Percentiles rank a stretch among this genome's conserved stretches.
Conservation (phyloP, 2,797 vertebrate species). For the Babyrousa celebensis region DNA sequence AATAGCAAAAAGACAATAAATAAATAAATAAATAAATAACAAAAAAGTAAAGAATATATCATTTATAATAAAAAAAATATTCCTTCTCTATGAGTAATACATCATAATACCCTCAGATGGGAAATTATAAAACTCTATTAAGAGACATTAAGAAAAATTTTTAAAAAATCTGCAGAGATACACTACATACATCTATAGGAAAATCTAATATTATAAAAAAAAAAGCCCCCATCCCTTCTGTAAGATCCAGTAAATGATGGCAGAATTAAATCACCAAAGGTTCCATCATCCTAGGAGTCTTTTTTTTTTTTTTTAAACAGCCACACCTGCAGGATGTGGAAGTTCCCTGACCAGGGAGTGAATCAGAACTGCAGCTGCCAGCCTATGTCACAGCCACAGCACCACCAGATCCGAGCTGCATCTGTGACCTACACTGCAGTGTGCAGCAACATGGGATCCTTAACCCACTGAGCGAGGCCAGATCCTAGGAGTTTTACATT, state of each 20-base stretch:
- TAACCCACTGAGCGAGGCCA: too few relatives aligned
- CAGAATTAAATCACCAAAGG: background rate
- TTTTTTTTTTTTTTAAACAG: too few relatives aligned
- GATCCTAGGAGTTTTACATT: background rate
- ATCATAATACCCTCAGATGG: background rate
- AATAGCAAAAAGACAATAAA: too few relatives aligned
- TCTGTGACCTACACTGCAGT: too few relatives aligned
- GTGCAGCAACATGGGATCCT: too few relatives aligned
- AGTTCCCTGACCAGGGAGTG: too few relatives aligned
- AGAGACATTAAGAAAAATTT: constrained; percentile 7
- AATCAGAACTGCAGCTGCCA: too few relatives aligned
- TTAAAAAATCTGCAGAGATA: background rate
- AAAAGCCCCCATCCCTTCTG: background rate
- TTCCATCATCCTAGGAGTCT: background rate
- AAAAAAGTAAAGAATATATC: background rate
- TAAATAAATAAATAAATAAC: too few relatives aligned
- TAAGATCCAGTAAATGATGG: background rate
- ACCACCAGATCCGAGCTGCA: too few relatives aligned
- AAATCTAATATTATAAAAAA: background rate
- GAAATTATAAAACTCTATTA: background rate
- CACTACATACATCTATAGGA: background rate
- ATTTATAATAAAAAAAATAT: background rate
- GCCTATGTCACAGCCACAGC: too few relatives aligned
- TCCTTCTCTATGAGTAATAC: background rate
- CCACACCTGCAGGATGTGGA: too few relatives aligned